These are phyloP conservation scores for Drosophila rellima DNA, from an alignment of 2,888 invertebrate genomes.

Conservation along the genomic window DNA sequence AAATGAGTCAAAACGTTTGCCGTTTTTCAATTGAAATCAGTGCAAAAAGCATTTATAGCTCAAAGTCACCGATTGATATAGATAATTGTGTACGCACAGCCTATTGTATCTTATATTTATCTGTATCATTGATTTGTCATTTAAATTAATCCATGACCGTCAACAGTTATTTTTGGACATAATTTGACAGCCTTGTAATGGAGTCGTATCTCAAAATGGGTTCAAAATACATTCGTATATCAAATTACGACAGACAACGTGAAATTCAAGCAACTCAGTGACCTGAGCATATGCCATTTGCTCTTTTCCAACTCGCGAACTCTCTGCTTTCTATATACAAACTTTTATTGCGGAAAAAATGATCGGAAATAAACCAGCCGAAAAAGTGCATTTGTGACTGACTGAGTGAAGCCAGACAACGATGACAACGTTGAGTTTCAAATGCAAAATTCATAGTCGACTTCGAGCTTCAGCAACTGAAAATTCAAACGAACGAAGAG, in stretches of 20 bases:
- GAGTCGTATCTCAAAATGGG: constrained; percentile 40
- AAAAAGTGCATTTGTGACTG: constrained; percentile 69
- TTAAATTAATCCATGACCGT: constrained; percentile 50
- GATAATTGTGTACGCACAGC: constrained; percentile 21
- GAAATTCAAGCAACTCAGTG: constrained; percentile 40
- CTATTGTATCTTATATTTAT: constrained; percentile 33
- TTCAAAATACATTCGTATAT: constrained; percentile 81
- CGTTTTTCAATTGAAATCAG: constrained; percentile 59
- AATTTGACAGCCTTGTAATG: constrained; percentile 65
- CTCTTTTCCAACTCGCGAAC: constrained; percentile 35
- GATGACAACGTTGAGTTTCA: constrained; percentile 27
- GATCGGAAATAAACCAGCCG: constrained; percentile 50
- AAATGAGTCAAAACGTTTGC: constrained; percentile 49
- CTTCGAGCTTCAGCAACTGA: constrained; percentile 39
- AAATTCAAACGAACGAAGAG: constrained; percentile 24
- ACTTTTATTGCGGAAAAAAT: constrained; percentile 47
- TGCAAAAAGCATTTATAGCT: constrained; percentile 38
- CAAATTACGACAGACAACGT: constrained; percentile 58
- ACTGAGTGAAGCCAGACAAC: constrained; percentile 23
- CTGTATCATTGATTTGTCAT: constrained; percentile 33
- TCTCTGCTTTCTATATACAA: constrained; percentile 61
- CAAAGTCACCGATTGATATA: constrained; percentile 37
- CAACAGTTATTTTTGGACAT: constrained; percentile 47
- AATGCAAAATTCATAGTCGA: constrained; percentile 36
- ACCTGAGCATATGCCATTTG: constrained; percentile 53